Evolutionary conservation across 2,113 vertebrate genomes (phyloP).

Genomic region (Capreolus pygargus): DNA sequence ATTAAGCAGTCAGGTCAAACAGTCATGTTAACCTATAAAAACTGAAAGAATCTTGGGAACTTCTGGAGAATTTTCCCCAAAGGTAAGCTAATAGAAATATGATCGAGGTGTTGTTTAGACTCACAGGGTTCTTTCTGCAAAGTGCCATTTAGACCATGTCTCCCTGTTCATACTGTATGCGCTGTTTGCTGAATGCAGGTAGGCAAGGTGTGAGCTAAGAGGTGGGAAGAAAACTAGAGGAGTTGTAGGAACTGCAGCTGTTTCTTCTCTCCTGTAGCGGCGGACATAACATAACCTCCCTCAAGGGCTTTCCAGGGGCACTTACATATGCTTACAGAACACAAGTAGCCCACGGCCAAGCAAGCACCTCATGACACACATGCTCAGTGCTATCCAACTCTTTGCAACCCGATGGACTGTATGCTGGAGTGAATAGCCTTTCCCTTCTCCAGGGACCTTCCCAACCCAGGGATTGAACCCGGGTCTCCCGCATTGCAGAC

Average conservation of each 20-base stretch:
- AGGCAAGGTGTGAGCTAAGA: neutral
- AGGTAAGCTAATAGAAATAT: neutral
- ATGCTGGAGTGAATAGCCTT: neutral
- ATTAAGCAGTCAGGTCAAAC: neutral
- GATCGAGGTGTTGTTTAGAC: neutral
- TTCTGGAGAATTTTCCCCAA: conserved; percentile 6
- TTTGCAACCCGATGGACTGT: neutral
- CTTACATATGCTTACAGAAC: neutral
- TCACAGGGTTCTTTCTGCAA: neutral
- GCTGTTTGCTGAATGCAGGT: neutral
- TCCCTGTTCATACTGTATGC: neutral
- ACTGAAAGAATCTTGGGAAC: neutral
- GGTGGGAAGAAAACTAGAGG: neutral
- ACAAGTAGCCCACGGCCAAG: neutral
- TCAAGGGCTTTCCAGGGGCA: neutral
- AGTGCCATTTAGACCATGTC: neutral
- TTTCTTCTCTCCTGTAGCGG: neutral
- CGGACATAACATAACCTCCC: neutral
- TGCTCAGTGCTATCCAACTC: neutral
- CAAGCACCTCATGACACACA: neutral
- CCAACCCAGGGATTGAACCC: neutral
- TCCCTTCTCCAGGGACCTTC: neutral
- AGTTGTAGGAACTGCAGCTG: neutral
- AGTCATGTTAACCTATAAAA: neutral
- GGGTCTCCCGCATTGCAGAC: neutral